These are phyloP conservation scores for Drosophila lini DNA, from an alignment of 1,140 invertebrate genomes.

Conservation along the genomic window DNA sequence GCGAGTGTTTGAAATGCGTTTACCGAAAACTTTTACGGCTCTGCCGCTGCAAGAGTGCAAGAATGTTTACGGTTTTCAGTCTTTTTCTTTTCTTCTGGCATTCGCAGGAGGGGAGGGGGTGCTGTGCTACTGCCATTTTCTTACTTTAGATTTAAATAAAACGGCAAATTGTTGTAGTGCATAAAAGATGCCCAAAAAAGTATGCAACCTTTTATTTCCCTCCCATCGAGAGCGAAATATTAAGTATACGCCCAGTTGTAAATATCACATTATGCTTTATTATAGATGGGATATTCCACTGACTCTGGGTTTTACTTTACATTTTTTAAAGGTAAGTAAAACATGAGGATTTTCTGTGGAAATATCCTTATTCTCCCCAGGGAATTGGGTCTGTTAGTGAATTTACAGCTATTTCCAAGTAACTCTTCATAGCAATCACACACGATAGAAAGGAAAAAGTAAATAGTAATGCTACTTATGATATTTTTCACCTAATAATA, in stretches of 20 bases:
- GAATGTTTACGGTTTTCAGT: slow-evolving; percentile 71
- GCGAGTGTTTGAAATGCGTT: slow-evolving; percentile 83
- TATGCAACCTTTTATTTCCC: slow-evolving; percentile 17
- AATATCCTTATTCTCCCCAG: not conserved
- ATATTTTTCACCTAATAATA: not conserved
- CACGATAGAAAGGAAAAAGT: not conserved
- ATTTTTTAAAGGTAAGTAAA: not conserved
- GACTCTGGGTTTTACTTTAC: not conserved
- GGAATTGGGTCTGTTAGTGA: not conserved
- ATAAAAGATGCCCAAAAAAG: slow-evolving; percentile 30
- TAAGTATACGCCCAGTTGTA: slow-evolving; percentile 13
- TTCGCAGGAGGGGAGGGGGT: slow-evolving; percentile 8
- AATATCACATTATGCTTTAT: slow-evolving; percentile 2
- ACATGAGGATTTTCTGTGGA: not conserved
- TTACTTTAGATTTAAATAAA: slow-evolving; percentile 48
- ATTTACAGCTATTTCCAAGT: not conserved
- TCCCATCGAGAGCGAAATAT: not conserved
- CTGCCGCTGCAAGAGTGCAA: slow-evolving; percentile 54
- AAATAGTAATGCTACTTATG: not conserved
- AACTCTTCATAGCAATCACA: not conserved
- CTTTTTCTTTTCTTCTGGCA: slow-evolving; percentile 4
- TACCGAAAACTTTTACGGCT: slow-evolving; percentile 77
- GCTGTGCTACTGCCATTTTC: slow-evolving; percentile 7
- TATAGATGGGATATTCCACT: not conserved
- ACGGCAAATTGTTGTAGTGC: slow-evolving; percentile 16